Base-by-base conservation (phyloP, 2,113 vertebrate species). In the Campylorhamphus procurvoides region DNA sequence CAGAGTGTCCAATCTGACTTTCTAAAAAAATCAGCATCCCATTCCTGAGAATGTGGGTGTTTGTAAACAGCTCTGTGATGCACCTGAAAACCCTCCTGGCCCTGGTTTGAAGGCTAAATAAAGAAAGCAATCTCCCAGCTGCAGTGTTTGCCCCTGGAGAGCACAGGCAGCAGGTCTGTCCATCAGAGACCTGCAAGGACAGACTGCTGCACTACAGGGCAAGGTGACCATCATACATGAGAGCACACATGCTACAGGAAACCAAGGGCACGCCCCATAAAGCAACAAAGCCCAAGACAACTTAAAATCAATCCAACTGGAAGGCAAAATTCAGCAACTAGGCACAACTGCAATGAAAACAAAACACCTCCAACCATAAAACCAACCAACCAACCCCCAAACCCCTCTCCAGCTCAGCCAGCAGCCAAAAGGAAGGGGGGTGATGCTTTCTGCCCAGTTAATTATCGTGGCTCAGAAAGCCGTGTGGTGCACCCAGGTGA, bases 141-240 rank as follows among this genome's bases (percentile, higher is more conserved):
- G 27, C 9, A 27, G 0, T 1, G 15, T 5, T 27, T 42, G 19
- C 42, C 27, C 31, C 58, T 37, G 18, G 37, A 19, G 19, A 62
- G 53, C 16, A 37, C 18, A 52, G 28, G n/a, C 52, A 71, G 20
- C 28, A 28, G 0, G 0, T 16, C 14, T 8, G 10, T 6, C 52
- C 10, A 3, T 22, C 20, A 23, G 29, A 3, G 5, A 31, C 23
- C 23, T 44, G 4, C 5, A 25, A 56, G 29, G 25, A 25, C 17
- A 46, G 35, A 39, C 11, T 4, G 2, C 8, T 12, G 37, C 62
- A 74, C 25, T 39, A 19, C 31, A 1, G 14, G 29, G 12, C 77
- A n/a, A 31, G 11, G 17, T 7, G 52, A 27, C 22, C 2, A 5
- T 16, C n/a, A 18, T 7, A 44, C 9, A 15, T 0, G 4, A 16